These are phyloP conservation scores for Eulithis prunata DNA, from an alignment of 2,888 invertebrate genomes.

Conservation along the genomic window DNA sequence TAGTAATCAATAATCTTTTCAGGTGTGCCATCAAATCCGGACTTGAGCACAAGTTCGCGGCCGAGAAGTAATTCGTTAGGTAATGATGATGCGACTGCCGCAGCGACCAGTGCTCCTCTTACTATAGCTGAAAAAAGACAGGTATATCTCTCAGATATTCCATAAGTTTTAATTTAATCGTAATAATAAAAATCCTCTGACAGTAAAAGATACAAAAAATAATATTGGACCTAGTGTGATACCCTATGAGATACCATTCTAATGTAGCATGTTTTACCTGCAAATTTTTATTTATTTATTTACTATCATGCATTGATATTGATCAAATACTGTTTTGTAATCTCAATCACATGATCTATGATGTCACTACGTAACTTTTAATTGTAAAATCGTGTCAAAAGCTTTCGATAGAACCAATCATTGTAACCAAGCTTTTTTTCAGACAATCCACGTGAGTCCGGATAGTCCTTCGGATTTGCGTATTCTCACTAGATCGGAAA, in stretches of 20 bases:
- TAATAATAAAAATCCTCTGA: too few relatives aligned
- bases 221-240: constrained; percentile 4
- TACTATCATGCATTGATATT: neutral
- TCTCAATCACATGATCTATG: neutral
- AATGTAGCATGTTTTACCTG: neutral
- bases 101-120: constrained; percentile 46
- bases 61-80: constrained; percentile 77
- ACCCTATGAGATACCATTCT: neutral
- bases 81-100: constrained; percentile 56
- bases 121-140: constrained; percentile 75
- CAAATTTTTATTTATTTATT: neutral
- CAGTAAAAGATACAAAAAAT: constrained; percentile 1
- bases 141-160: constrained; percentile 48
- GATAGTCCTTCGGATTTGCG: constrained; percentile 86
- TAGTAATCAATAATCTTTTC: constrained; percentile 8
- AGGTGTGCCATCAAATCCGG: constrained; percentile 79
- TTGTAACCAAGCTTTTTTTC: constrained; percentile 35
- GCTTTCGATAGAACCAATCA: neutral
- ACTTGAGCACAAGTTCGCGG: constrained; percentile 65
- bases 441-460: constrained; percentile 82
- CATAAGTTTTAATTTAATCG: too few relatives aligned
- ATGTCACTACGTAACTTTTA: neutral
- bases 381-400: neutral
- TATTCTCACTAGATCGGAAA: constrained; percentile 87
- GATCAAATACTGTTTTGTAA: neutral